Percentiles rank a stretch among this genome's conserved stretches.
phyloP scores from a whole-genome alignment of 2,888 invertebrate genomes.

The Neoascia interrupta region DNA sequence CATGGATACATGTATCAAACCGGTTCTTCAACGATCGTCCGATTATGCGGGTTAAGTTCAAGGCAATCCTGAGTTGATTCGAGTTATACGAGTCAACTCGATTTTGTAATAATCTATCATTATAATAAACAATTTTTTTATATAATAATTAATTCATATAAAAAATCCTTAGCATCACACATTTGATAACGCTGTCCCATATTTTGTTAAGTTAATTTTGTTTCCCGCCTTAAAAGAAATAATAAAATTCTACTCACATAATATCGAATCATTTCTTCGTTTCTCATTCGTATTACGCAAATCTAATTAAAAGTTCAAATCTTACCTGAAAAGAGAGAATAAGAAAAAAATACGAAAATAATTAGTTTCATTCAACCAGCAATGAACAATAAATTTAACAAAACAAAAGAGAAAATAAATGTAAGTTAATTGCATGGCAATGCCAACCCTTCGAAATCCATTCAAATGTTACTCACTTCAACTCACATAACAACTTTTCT shows the following conservation, averaged over 20 bases:
- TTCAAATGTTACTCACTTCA: conserved; percentile 39
- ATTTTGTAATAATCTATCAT: too few species aligned
- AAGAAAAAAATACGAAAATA: conserved; percentile 23
- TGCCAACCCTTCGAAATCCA: conserved; percentile 42
- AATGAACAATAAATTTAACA: conserved; percentile 20
- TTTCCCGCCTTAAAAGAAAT: neutral
- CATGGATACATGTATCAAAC: too few species aligned
- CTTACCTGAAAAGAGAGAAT: conserved; percentile 59
- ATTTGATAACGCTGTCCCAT: too few species aligned
- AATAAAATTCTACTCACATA: conserved; percentile 57
- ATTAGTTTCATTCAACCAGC: conserved; percentile 38
- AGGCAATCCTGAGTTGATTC: too few species aligned
- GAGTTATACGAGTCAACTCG: too few species aligned
- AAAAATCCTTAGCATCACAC: too few species aligned
- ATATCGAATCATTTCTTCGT: conserved; percentile 56
- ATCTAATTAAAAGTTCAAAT: conserved; percentile 62
- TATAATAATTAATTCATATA: too few species aligned
- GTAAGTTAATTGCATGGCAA: conserved; percentile 53
- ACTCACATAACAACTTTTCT: conserved; percentile 27
- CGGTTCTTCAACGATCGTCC: too few species aligned
- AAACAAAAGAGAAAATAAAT: conserved; percentile 18
- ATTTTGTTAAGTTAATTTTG: too few species aligned
- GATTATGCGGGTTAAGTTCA: too few species aligned
- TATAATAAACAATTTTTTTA: too few species aligned
- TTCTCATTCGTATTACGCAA: conserved; percentile 57